A percentile compares a stretch with the other conserved stretches of the same genome.
phyloP scores from a whole-genome alignment of 2,797 vertebrate species.

The Scomberomorus guttatus region DNA sequence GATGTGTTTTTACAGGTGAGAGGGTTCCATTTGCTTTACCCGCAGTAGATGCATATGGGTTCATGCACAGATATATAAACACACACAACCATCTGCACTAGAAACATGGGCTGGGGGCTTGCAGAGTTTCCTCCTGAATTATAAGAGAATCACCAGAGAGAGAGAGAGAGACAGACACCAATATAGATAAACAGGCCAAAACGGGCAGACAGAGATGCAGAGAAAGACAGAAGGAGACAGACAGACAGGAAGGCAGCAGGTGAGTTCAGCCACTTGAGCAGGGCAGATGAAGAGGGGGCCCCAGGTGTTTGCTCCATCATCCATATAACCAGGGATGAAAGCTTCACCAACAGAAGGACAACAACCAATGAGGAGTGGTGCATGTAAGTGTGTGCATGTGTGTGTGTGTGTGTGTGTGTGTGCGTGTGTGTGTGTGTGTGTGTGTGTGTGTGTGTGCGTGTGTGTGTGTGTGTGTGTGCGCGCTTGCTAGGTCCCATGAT shows the following conservation, averaged over 20 bases:
- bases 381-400: slow-evolving; percentile 13
- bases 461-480: slow-evolving; percentile 26
- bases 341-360: slow-evolving; percentile 68
- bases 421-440: slow-evolving; percentile 21
- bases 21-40: slow-evolving; percentile 38
- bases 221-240: slow-evolving; percentile 26
- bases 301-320: slow-evolving; percentile 81
- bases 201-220: slow-evolving; percentile 31
- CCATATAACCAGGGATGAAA: slow-evolving; percentile 81
- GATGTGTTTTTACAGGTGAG: slow-evolving; percentile 42
- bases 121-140: slow-evolving; percentile 51
- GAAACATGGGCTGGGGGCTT: slow-evolving; percentile 37
- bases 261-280: slow-evolving; percentile 75
- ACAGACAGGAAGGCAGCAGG: slow-evolving; percentile 63
- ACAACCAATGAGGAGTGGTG: slow-evolving; percentile 55
- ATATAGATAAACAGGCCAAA: neutral
- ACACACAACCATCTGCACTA: slow-evolving; percentile 30
- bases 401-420: slow-evolving; percentile 27
- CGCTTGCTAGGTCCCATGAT: slow-evolving; percentile 49
- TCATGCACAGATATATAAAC: slow-evolving; percentile 12
- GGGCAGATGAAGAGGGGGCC: slow-evolving; percentile 72
- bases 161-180: slow-evolving; percentile 17
- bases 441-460: slow-evolving; percentile 23
- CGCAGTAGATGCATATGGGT: slow-evolving; percentile 6
- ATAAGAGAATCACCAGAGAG: slow-evolving; percentile 38